Conservation (phyloP, 2,888 invertebrate genomes). For the Zhuqinia jingwanae region DNA sequence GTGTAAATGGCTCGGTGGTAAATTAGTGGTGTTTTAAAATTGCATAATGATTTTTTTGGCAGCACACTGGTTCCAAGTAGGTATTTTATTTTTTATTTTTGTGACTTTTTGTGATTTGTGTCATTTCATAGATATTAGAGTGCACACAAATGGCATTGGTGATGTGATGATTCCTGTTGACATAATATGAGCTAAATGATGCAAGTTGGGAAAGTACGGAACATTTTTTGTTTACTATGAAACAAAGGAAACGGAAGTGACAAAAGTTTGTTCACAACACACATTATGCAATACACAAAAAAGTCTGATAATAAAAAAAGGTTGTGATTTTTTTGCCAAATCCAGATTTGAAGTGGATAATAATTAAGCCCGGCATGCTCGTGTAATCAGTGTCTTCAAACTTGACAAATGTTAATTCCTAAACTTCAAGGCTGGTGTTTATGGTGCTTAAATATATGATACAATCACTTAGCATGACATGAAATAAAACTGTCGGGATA, state of each 20-base stretch:
- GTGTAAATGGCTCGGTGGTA: not conserved
- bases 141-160: constrained; percentile 12
- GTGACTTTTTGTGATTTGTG: constrained; percentile 35
- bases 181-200: not conserved
- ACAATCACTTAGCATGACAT: constrained; percentile 26
- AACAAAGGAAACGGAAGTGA: not conserved
- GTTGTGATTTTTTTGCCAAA: not conserved
- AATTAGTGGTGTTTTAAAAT: constrained; percentile 38
- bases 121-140: not conserved
- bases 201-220: constrained; percentile 9
- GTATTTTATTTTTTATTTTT: no score
- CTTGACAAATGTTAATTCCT: constrained; percentile 35
- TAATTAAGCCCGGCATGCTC: no score
- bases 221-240: not conserved
- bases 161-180: not conserved
- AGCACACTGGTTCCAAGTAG: not conserved
- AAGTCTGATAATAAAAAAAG: not conserved
- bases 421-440: constrained; percentile 2
- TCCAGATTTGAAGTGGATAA: constrained; percentile 26
- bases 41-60: constrained; percentile 47
- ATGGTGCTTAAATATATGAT: not conserved
- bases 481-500: constrained; percentile 31
- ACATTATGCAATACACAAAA: not conserved
- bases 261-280: not conserved
- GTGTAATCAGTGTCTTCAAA: not conserved